Conservation (phyloP, 2,797 vertebrate species). For the Enteromius thamalakanensis region DNA sequence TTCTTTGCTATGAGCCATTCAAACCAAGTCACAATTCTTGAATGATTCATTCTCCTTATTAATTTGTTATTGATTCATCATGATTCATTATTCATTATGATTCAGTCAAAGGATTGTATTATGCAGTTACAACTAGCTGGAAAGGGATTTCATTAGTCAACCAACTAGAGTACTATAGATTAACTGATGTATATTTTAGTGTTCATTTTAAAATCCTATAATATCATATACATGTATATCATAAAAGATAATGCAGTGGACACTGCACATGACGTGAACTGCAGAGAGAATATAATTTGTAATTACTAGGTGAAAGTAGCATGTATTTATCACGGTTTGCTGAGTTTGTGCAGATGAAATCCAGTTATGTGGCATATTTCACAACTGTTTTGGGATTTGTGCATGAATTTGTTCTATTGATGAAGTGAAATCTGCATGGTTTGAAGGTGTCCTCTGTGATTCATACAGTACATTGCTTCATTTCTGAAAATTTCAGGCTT, state of each 20-base stretch:
- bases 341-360: background rate
- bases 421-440: background rate
- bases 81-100: background rate
- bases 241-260: too few relatives aligned
- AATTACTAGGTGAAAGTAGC: background rate
- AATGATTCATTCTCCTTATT: background rate
- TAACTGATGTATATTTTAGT: background rate
- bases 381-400: background rate
- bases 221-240: background rate
- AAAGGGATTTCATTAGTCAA: background rate
- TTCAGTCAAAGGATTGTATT: background rate
- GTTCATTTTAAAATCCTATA: background rate
- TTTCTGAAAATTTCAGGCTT: background rate
- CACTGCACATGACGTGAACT: background rate
- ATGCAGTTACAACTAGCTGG: background rate
- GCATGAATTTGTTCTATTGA: background rate
- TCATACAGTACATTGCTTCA: background rate
- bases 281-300: background rate
- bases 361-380: background rate
- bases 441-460: background rate
- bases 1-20: background rate
- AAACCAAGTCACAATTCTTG: constrained; percentile 11
- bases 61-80: background rate
- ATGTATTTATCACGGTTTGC: background rate
- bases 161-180: background rate